Evolutionary conservation across 2,888 invertebrate genomes (phyloP).

Genomic region (Norana najaformis): DNA sequence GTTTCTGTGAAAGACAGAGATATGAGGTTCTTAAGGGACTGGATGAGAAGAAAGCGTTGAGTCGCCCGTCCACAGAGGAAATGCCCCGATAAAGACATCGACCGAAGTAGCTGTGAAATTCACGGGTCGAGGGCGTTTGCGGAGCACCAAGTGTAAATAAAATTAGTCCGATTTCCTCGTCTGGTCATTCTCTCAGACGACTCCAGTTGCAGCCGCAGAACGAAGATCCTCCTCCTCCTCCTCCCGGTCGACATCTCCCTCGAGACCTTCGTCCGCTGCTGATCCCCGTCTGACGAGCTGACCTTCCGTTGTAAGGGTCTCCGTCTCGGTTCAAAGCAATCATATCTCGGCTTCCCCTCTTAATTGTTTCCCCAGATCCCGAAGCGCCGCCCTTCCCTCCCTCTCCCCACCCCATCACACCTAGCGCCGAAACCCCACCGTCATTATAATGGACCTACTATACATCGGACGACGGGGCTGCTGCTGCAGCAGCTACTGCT

Average conservation of each 20-base stretch:
- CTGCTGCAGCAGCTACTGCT: not conserved
- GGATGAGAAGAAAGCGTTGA: not conserved
- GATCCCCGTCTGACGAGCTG: not conserved
- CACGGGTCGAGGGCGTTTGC: not conserved
- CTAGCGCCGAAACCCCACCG: not conserved
- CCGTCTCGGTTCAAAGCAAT: constrained; percentile 16
- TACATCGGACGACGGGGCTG: not conserved
- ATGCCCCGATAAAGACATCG: not conserved
- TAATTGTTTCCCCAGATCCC: constrained; percentile 19
- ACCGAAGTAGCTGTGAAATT: not conserved
- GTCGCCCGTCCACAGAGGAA: not conserved
- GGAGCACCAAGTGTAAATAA: not conserved
- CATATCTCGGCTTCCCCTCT: not conserved
- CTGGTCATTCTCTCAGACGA: not conserved
- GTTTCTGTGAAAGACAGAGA: not conserved
- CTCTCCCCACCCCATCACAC: not conserved
- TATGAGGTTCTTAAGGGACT: not conserved
- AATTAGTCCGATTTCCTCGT: not conserved
- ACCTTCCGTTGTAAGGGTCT: not conserved
- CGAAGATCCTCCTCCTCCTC: no score
- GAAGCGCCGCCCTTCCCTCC: not conserved
- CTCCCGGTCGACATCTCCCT: not conserved
- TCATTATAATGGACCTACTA: not conserved
- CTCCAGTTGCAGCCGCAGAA: not conserved
- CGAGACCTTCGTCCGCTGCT: not conserved